Evolutionary conservation across 2,888 invertebrate species (phyloP).

Genomic region (Cyrtodaria siliqua): DNA sequence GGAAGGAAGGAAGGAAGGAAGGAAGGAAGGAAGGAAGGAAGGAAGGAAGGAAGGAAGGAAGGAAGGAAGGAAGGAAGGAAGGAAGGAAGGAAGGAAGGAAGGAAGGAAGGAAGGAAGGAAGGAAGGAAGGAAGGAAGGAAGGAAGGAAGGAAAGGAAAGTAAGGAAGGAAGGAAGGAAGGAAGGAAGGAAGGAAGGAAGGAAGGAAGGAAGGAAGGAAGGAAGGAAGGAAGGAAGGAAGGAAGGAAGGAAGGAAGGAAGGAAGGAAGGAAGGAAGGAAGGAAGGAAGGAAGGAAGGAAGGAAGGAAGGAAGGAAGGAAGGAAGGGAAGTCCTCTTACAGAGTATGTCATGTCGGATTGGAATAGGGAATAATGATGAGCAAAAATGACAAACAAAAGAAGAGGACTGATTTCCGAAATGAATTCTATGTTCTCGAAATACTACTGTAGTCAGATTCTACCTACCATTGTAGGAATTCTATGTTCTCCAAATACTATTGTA

Average conservation of each 20-base stretch:
- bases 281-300: too few species aligned
- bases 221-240: slow-evolving; percentile 3
- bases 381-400: too few species aligned
- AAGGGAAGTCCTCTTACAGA: too few species aligned
- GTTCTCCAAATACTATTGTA: too few species aligned
- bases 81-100: slow-evolving; percentile 3
- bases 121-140: not conserved
- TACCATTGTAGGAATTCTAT: too few species aligned
- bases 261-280: slow-evolving; percentile 3
- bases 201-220: slow-evolving; percentile 3
- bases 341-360: too few species aligned
- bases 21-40: not conserved
- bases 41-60: slow-evolving; percentile 1
- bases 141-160: not conserved
- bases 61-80: slow-evolving; percentile 3
- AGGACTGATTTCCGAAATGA: too few species aligned
- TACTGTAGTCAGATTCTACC: too few species aligned
- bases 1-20: not conserved
- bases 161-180: slow-evolving; percentile 3
- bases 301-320: too few species aligned
- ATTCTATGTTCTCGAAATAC: too few species aligned
- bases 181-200: slow-evolving; percentile 3
- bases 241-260: slow-evolving; percentile 1
- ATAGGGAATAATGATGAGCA: too few species aligned
- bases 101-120: not conserved